phyloP scores from a whole-genome alignment of 1,140 invertebrate species.

The Argopecten irradians region DNA sequence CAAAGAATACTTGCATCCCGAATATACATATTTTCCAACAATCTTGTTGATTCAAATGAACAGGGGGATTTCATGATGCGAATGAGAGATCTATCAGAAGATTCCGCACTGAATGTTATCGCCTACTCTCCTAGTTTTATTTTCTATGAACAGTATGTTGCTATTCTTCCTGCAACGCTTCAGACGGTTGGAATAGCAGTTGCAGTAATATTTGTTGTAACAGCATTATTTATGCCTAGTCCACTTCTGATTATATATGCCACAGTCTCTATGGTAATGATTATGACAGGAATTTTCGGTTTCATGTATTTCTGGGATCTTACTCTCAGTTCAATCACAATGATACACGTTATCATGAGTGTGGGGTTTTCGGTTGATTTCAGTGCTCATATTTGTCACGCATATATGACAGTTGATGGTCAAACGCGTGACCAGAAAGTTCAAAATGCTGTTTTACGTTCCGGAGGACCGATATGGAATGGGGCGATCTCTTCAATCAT shows the following conservation, averaged over 20 bases:
- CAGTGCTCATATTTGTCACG: conserved; percentile 97
- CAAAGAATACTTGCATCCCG: conserved; percentile 85
- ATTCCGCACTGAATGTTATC: conserved; percentile 57
- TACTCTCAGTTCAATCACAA: conserved; percentile 97
- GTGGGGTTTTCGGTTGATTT: conserved; percentile 99
- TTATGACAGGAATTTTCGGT: conserved; percentile 95
- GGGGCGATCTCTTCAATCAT: conserved; percentile 95
- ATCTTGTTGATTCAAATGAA: conserved; percentile 53
- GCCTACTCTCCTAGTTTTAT: conserved; percentile 67
- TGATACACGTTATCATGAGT: conserved; percentile 99
- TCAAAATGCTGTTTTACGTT: conserved; percentile 89
- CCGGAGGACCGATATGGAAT: conserved; percentile 95
- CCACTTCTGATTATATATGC: conserved; percentile 95
- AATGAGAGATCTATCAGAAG: conserved; percentile 59
- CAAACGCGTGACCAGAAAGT: conserved; percentile 82
- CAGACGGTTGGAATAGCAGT: conserved; percentile 96
- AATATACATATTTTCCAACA: conserved; percentile 60
- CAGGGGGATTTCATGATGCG: conserved; percentile 65
- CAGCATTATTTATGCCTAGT: conserved; percentile 96
- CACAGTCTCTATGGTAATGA: conserved; percentile 95
- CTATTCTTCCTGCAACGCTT: conserved; percentile 94
- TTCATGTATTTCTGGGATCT: conserved; percentile 98
- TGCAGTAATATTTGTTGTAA: conserved; percentile 95
- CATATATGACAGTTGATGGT: conserved; percentile 90
- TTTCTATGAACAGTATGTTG: conserved; percentile 86